A percentile compares a stretch with the other conserved stretches of the same genome.
Evolutionary conservation across 2,888 invertebrate genomes (phyloP).

Genomic region (Drosophila falleni): DNA sequence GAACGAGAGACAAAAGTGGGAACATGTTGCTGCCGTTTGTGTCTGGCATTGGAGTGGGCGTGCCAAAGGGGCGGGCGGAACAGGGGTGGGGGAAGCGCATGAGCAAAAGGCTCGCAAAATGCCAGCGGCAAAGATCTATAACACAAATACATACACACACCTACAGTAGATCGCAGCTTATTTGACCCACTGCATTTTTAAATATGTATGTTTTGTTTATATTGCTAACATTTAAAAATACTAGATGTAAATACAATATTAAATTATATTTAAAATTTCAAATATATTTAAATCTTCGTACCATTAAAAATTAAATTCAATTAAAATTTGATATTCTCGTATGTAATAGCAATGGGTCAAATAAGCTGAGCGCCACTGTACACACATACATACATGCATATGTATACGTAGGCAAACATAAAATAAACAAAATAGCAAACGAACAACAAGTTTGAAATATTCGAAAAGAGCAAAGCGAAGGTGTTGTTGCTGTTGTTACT

Average conservation of each 20-base stretch:
- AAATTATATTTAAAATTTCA: too few relatives aligned
- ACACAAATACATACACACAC: constrained; percentile 24
- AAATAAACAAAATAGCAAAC: constrained; percentile 72
- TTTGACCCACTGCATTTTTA: too few relatives aligned
- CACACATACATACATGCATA: neutral
- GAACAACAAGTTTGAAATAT: constrained; percentile 71
- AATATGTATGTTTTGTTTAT: too few relatives aligned
- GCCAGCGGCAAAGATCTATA: constrained; percentile 44
- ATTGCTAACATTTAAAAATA: too few relatives aligned
- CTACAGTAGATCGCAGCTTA: neutral
- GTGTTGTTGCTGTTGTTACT: constrained; percentile 62
- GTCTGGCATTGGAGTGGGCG: constrained; percentile 68
- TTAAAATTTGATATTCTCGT: too few relatives aligned
- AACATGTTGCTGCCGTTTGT: constrained; percentile 56
- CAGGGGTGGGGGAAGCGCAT: constrained; percentile 18
- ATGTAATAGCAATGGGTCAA: too few relatives aligned
- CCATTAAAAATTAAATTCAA: too few relatives aligned
- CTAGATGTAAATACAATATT: too few relatives aligned
- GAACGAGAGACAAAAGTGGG: constrained; percentile 62
- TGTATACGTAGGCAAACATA: constrained; percentile 60
- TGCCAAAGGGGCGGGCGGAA: constrained; percentile 13
- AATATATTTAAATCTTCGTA: too few relatives aligned
- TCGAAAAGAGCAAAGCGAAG: constrained; percentile 67
- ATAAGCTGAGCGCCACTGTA: too few relatives aligned
- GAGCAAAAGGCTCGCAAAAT: constrained; percentile 52